Evolutionary conservation across 2,797 vertebrate species (phyloP).

Genomic region (Gadopsis bispinosus): DNA sequence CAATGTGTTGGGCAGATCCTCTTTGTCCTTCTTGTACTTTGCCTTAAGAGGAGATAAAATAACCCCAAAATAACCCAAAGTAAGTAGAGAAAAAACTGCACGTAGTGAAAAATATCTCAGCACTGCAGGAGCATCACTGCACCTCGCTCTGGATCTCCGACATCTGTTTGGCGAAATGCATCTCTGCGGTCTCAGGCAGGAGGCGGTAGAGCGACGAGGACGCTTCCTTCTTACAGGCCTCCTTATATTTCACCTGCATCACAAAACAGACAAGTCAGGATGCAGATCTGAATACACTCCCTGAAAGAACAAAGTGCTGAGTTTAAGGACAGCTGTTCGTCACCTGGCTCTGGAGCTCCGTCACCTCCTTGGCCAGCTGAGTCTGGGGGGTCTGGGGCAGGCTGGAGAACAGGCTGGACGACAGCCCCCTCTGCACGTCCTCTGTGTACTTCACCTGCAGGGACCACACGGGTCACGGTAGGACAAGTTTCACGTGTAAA

Average conservation of each 20-base stretch:
- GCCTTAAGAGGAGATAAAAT: conserved; percentile 34
- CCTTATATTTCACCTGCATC: conserved; percentile 69
- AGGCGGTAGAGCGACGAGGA: conserved; percentile 86
- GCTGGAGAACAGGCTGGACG: conserved; percentile 66
- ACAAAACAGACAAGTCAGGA: not conserved
- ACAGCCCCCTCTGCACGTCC: conserved; percentile 56
- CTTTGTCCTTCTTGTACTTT: conserved; percentile 73
- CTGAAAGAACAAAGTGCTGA: not conserved
- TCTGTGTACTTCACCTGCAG: conserved; percentile 90
- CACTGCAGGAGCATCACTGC: not conserved
- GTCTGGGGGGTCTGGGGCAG: conserved; percentile 77
- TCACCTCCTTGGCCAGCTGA: conserved; percentile 67
- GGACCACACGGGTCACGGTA: too few species aligned
- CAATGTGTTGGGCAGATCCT: conserved; percentile 58
- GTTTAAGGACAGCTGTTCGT: not conserved
- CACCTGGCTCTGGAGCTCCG: conserved; percentile 88
- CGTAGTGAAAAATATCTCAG: too few species aligned
- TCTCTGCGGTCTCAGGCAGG: conserved; percentile 69
- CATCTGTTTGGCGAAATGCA: conserved; percentile 53
- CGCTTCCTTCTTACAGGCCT: conserved; percentile 77
- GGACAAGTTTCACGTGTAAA: too few species aligned
- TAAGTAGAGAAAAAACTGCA: not conserved
- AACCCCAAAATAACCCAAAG: not conserved
- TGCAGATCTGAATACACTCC: not conserved
- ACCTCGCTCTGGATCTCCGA: conserved; percentile 76